Evolutionary conservation across 1,140 invertebrate species (phyloP).

Genomic region (Dryas iulia): DNA sequence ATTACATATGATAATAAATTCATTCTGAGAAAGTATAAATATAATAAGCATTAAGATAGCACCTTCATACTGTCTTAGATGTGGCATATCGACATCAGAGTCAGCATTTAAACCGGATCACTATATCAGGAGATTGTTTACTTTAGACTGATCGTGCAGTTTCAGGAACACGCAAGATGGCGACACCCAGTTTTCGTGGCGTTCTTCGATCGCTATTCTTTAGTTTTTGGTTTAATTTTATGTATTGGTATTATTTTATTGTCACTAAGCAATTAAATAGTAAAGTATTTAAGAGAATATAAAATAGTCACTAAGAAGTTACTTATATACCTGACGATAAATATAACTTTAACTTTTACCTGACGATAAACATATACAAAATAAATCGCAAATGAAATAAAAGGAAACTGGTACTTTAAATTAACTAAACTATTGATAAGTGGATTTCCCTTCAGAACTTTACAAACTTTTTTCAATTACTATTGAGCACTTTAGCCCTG

Average conservation of each 20-base stretch:
- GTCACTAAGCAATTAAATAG: too few relatives aligned
- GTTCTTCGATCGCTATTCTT: constrained; percentile 88
- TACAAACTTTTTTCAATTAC: background rate
- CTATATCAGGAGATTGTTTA: background rate
- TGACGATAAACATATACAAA: background rate
- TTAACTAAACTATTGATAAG: background rate
- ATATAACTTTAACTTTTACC: too few relatives aligned
- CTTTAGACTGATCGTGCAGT: constrained; percentile 56
- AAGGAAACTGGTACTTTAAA: background rate
- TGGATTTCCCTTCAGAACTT: background rate
- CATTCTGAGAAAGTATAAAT: too few relatives aligned
- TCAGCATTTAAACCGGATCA: constrained; percentile 21
- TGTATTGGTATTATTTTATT: too few relatives aligned
- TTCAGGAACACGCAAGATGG: constrained; percentile 90
- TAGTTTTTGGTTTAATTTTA: background rate
- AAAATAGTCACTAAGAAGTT: too few relatives aligned
- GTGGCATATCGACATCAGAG: constrained; percentile 16
- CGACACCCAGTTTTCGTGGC: constrained; percentile 92
- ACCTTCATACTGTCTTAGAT: background rate
- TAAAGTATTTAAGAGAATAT: too few relatives aligned
- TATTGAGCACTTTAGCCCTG: background rate
- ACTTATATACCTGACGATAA: too few relatives aligned
- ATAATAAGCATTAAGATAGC: too few relatives aligned
- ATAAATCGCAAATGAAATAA: background rate
- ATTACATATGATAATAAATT: too few relatives aligned